Base-by-base conservation (phyloP, 2,797 vertebrate genomes). In the Meriones psammophilus region DNA sequence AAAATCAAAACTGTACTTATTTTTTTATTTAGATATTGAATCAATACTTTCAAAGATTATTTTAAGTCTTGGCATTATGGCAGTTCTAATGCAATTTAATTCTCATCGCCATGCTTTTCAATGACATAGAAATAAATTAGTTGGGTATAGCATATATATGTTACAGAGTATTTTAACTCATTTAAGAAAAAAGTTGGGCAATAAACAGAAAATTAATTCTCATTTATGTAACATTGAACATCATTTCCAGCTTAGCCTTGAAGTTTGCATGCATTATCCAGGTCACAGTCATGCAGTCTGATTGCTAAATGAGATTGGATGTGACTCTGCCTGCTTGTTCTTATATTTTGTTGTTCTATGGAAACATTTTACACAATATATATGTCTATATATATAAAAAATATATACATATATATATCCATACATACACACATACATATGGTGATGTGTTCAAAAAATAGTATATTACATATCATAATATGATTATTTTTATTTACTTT, bases 11-110 rank as follows among this genome's bases (percentile, higher is more conserved):
- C 33, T 54, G n/a, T 42, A 66, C 18, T 1, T 42, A 62, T 6
- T n/a, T 24, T 24, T 26, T 85, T 79, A 18, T 46, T 56, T 88
- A 64, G 20, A 36, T 1, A 4, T 39, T 28, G 46, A 60, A 60
- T 14, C 10, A 78, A 26, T 42, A 46, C 39, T 50, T 62, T 88
- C 50, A 87, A 9, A 17, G 10, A 2, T 58, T 71, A 7, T 24
- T 89, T 12, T 50, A 39, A 90, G 3, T 83, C 5, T 91, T 92
- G 24, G 0, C 28, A 87, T 73, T 76, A 69, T 54, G 14, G 28
- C n/a, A 79, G 79, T 69, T 91, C 30, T 74, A 14, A 89, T 94
- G 13, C 3, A 68, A 50, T 89, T 87, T 79, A 36, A 6, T 91
- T 93, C 58, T 85, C 42, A 81, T 90, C 60, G 12, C n/a, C 30